phyloP scores from a whole-genome alignment of 2,113 vertebrate species.

The Rutilus rutilus region DNA sequence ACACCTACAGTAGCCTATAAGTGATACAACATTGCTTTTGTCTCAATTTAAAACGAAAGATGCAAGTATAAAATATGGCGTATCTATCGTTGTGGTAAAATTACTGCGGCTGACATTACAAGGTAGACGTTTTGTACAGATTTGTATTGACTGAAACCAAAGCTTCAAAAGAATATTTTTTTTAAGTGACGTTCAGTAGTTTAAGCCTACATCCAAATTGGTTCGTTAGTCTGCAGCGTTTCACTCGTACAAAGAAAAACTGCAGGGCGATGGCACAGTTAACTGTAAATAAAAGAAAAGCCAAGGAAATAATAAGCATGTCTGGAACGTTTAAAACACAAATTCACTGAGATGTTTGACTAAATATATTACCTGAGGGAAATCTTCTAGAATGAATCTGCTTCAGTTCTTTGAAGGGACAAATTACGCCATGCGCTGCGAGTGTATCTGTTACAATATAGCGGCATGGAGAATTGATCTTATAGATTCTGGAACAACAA shows the following conservation, averaged over 20 bases:
- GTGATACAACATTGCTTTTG: conserved; percentile 20
- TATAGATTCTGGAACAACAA: neutral
- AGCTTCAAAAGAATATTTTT: neutral
- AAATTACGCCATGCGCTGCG: neutral
- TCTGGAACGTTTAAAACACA: neutral
- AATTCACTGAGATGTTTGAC: neutral
- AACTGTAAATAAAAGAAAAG: neutral
- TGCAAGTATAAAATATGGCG: conserved; percentile 44
- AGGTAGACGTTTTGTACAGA: conserved; percentile 18
- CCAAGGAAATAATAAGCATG: neutral
- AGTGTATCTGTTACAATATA: neutral
- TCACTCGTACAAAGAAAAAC: neutral
- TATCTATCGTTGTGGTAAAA: neutral
- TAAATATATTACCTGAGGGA: conserved; percentile 30
- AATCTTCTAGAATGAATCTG: conserved; percentile 3
- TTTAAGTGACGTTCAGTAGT: neutral
- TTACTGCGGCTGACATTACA: conserved; percentile 1
- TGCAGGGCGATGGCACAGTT: neutral
- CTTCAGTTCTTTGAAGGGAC: neutral
- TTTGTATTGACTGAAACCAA: conserved; percentile 8
- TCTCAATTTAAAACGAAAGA: conserved; percentile 37
- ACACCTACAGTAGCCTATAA: neutral
- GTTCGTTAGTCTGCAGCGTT: conserved; percentile 6
- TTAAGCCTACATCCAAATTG: neutral
- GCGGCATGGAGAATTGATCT: neutral